Evolutionary conservation across 2,797 vertebrate species (phyloP).

Genomic region (Sebastes trivittatus): DNA sequence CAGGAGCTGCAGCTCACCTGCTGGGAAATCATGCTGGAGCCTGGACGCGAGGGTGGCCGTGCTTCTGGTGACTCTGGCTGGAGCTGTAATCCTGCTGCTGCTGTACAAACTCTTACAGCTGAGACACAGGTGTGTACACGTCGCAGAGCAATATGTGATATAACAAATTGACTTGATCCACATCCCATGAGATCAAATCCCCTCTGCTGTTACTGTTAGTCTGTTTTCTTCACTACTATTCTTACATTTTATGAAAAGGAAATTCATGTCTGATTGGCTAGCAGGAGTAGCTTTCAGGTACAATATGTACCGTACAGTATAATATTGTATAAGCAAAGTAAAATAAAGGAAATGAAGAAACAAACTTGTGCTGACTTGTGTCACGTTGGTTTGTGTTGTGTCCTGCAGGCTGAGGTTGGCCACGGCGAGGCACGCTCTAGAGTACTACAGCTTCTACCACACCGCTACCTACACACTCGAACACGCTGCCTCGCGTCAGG

Average conservation of each 20-base stretch:
- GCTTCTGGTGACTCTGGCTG: conserved; percentile 73
- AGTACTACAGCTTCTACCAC: conserved; percentile 81
- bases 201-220: not conserved
- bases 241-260: not conserved
- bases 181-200: not conserved
- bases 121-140: conserved; percentile 69
- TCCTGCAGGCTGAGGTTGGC: conserved; percentile 65
- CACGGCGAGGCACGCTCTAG: conserved; percentile 65
- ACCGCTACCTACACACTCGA: conserved; percentile 78
- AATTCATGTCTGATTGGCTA: not conserved
- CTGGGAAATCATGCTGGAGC: conserved; percentile 60
- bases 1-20: conserved; percentile 47
- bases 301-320: no score
- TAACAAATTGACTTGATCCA: not conserved
- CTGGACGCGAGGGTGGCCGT: conserved; percentile 67
- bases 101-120: conserved; percentile 77
- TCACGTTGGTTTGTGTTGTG: not conserved
- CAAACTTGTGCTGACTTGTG: not conserved
- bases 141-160: not conserved
- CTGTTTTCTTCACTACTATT: not conserved
- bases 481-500: conserved; percentile 30
- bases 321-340: not conserved
- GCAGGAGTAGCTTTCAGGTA: not conserved
- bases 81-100: conserved; percentile 76
- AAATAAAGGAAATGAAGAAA: not conserved